Evolutionary conservation across 1,140 invertebrate genomes (phyloP), one percentile per base, ranked within the genome.

Genomic region (Colletes gigas): DNA sequence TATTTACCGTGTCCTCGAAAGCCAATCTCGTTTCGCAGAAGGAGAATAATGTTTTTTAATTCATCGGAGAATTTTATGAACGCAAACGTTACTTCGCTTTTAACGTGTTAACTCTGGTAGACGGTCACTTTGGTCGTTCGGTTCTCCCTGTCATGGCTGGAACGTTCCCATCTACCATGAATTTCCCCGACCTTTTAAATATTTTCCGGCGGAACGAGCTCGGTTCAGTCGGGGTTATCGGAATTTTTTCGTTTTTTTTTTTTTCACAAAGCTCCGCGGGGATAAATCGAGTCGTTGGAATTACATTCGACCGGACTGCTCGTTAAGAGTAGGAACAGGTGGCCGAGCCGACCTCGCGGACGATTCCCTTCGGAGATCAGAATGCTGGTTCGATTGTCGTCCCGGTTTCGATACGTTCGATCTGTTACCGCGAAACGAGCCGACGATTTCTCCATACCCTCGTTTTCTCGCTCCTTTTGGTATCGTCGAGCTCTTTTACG

Each of bases 261-360:
- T 39, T 41, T 41, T 7, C 30, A 41, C 63, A 41, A n/a, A 44
- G 63, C 3, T 21, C 19, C n/a, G 2, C 17, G 39, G 15, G 41
- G 41, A 50, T 60, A 60, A 47, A 60, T 72, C 55, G 55, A 47
- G 41, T 72, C 57, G 5, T 3, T n/a, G 10, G 69, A n/a, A 71
- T 14, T n/a, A 10, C 14, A 9, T 30, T 62, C 55, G 57, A 50
- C 3, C n/a, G 9, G 57, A 50, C 3, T 12, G 9, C 39, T 57
- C 41, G 74, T 59, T 68, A 50, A 68, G 60, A 59, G 44, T 59
- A 2, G 74, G 55, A 77, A 77, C 66, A 55, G 60, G 60, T 67
- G 63, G 62, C 63, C 63, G 15, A n/a, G 19, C 19, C 54, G 59
- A 47, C 47, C 68, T 55, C 30, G 15, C 69, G 59, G n/a, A 44